Evolutionary conservation across 2,113 vertebrate species (phyloP), one percentile per base, ranked within the genome.

Genomic region (Atractosteus spatula): DNA sequence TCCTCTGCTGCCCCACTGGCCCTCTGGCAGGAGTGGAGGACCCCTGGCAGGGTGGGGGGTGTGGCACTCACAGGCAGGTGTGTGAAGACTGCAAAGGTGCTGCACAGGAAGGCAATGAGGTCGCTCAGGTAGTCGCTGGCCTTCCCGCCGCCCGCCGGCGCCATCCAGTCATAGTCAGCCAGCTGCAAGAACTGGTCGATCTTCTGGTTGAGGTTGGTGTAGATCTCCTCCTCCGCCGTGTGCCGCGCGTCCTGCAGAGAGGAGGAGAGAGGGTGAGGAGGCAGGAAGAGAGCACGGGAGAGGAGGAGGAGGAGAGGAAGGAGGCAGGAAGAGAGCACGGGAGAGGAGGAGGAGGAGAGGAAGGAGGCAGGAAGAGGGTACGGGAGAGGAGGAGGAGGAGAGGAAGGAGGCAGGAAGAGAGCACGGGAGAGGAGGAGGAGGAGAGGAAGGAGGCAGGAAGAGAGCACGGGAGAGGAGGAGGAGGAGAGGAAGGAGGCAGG

Each of bases 151-250:
- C 89, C 86, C 14, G 92, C 96, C 41, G 79, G 78, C 0, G 91
- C 89, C 90, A 87, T 91, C 97, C 97, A 99, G 82, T 99, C 94
- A 0, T 99, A 99, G 74, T 98, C 96, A 0, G 97, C 97, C 83
- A 99, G 91, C 89, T 99, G 97, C 79, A 99, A 82, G 84, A 99
- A 99, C 89, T 99, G 97, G 77, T 99, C 97, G 4, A 99, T 99
- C 86, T 99, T 99, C 82, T 96, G 92, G 76, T 99, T 99, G 3
- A 99, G 87, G 73, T 94, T 98, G 14, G 96, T 98, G 86, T 99
- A 99, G 85, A 98, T 99, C 87, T 99, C 97, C n/a, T 95, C 97
- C 86, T 99, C 97, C 0, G 97, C 96, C 0, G 97, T 92, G 5
- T 99, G 97, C 3, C 97, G 93, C 2, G 96, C 94, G 0, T 99